Base-by-base conservation (phyloP, 2,888 invertebrate species). In the Phengaris alcon region DNA sequence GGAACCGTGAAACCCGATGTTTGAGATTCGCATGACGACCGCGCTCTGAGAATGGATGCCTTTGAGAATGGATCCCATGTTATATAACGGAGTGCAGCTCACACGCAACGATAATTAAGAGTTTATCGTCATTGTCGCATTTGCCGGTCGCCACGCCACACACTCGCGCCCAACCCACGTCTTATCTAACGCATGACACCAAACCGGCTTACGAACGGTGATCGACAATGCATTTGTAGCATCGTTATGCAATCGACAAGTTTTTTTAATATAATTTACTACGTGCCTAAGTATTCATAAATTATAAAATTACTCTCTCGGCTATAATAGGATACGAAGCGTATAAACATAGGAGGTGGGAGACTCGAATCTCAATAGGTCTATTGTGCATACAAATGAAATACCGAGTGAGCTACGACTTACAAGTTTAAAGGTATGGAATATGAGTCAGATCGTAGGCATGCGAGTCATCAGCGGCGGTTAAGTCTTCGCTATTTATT, bases 371-470 rank as follows among this genome's bases (percentile, higher is more conserved):
- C 72, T 54, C 70, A 15, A 69, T 48, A n/a, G 74, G 74, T 57
- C 77, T 57, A 78, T 77, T 78, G 76, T 76, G 73, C 77, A 76
- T 75, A 77, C 77, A 76, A 76, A 78, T 78, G 90, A 89, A 90
- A 92, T 91, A 88, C 88, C 82, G 88, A 87, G 87, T 87, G 84
- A 84, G 84, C 48, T 57, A 69, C 83, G 84, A 85, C 6, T 46
- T 6, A 46, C 46, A 46, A 35, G 85, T 85, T 57, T 83, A 83
- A 84, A 87, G 85, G 86, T 84, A 85, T 35, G 52, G 82, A 78
- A 83, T 81, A 82, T 91, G 92, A 92, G 86, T 92, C 92, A 92
- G 84, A 83, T 81, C 79, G 83, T 84, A 90, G 87, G 90, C 86
- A 90, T 85, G 90, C 88, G 85, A 79, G 85, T 83, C 85, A 84